Evolutionary conservation across 2,888 invertebrate species (phyloP), one percentile per base, ranked within the genome.

Genomic region (Macrostomum cliftonense): DNA sequence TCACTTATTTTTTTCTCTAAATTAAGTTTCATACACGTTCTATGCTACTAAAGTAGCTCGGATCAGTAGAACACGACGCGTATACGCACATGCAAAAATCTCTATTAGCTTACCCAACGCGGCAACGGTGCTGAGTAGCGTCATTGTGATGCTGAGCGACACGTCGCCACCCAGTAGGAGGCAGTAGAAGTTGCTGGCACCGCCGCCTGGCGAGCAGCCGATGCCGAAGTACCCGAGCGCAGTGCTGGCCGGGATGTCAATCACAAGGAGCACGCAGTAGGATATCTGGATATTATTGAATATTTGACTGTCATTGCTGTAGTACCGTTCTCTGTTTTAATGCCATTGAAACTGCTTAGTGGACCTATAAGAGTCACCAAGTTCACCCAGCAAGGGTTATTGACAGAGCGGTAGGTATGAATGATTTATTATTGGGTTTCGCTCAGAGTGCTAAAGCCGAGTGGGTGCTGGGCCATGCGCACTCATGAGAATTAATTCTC

Each of bases 181-280:
- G 0, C 88, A 82, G 88, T 91, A 95, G 59, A 91, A 84, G 70
- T 95, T 95, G 44, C 89, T 89, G 20, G 89, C 88, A 0, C 91
- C 93, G 1, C 95, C 75, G 11, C 73, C 74, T 13, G 74, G 74
- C 47, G 68, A 65, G 50, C 70, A 68, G 1, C 72, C 73, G 11
- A 69, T 60, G 2, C 71, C 63, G 52, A 74, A 73, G 36, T 73
- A 62, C 2, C 73, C 74, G 39, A 75, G 58, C 2, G 67, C 61
- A 45, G 62, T 54, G 2, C 61, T 61, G 28, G 57, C 56, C n/a
- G 14, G 19, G 17, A 49, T 20, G 13, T 42, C 40, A 16, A 37
- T 37, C 19, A 38, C 1, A n/a, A 21, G 39, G 16, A 36, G 39
- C 12, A 52, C 36, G 19, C 42, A 45, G 39, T 37, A 51, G n/a